Base-by-base conservation (phyloP, 2,888 invertebrate species). In the Malthinus flaveolus region DNA sequence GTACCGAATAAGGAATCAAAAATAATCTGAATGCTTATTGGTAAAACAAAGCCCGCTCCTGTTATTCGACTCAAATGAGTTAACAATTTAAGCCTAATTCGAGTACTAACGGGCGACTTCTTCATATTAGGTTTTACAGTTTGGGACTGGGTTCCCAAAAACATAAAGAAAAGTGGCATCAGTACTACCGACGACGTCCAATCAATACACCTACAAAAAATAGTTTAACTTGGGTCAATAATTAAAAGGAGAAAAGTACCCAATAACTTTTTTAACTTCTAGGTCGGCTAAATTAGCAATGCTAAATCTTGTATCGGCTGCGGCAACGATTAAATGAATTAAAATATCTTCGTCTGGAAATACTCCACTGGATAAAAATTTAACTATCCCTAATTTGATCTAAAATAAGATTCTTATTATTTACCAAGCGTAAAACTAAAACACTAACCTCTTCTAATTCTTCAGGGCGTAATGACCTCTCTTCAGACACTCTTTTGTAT, bases 231-330 rank as follows among this genome's bases (percentile, higher is more conserved):
- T 12, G 10, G 1, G 7, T 34, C 33, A 13, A 1, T 7, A n/a
- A 9, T 15, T 42, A 5, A 15, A 15, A 1, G 9, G 23, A 42
- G 13, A 15, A 23, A 55, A 71, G 66, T 79, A 88, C 88, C 85
- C 84, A 64, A 86, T 85, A 39, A 89, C 84, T 78, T 91, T 90
- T 71, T 91, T 93, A 7, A 96, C 78, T 68, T 93, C 92, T 63
- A 88, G 86, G 73, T 95, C 93, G 1, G 94, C 95, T 55, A 89
- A 84, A 73, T 93, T 93, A 50, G 93, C 93, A 42, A 96, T 92
- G 77, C 89, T 91, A 75, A 90, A 95, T 62, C 95, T 82, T 0
- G 94, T 92, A 73, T 96, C 96, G 0, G 95, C 89, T 0, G 93
- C 90, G 1, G 92, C 95, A 5, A 96, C 87, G 7, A 95, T 87